phyloP scores from a whole-genome alignment of 2,888 invertebrate genomes.

The Dolomedes plantarius region DNA sequence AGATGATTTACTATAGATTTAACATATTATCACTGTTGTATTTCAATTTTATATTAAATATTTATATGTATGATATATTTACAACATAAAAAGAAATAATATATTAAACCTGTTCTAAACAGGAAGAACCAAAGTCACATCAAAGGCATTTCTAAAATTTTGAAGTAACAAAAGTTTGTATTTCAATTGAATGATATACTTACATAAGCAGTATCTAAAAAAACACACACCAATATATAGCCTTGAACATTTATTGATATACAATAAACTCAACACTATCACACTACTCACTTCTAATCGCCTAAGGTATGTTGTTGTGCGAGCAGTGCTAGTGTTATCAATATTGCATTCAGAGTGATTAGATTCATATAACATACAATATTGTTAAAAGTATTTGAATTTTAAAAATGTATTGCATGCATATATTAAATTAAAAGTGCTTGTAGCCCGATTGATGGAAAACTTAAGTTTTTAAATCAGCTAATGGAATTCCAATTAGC shows the following conservation, averaged over 20 bases:
- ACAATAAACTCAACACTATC: slow-evolving; percentile 70
- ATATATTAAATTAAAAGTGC: slow-evolving; percentile 55
- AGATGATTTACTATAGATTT: neutral
- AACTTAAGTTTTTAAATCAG: slow-evolving; percentile 46
- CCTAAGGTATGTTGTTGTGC: slow-evolving; percentile 70
- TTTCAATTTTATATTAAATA: slow-evolving; percentile 59
- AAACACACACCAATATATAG: slow-evolving; percentile 69
- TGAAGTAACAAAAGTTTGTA: slow-evolving; percentile 45
- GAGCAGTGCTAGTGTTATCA: slow-evolving; percentile 71
- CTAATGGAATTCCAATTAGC: slow-evolving; percentile 50
- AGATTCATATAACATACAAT: slow-evolving; percentile 48
- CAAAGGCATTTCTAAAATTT: slow-evolving; percentile 43
- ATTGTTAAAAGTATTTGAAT: slow-evolving; percentile 50
- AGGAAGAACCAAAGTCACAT: slow-evolving; percentile 65
- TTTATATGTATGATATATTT: slow-evolving; percentile 61
- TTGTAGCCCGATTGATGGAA: slow-evolving; percentile 56
- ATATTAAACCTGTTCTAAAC: slow-evolving; percentile 49
- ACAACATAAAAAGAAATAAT: slow-evolving; percentile 53
- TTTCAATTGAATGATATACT: slow-evolving; percentile 11
- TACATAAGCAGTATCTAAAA: slow-evolving; percentile 64
- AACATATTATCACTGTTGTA: neutral
- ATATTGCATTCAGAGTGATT: slow-evolving; percentile 70
- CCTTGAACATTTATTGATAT: slow-evolving; percentile 70
- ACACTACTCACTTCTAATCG: slow-evolving; percentile 71
- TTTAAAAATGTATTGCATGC: slow-evolving; percentile 47